Evolutionary conservation across 2,113 vertebrate genomes (phyloP).

Genomic region (Tachysurus vachellii): DNA sequence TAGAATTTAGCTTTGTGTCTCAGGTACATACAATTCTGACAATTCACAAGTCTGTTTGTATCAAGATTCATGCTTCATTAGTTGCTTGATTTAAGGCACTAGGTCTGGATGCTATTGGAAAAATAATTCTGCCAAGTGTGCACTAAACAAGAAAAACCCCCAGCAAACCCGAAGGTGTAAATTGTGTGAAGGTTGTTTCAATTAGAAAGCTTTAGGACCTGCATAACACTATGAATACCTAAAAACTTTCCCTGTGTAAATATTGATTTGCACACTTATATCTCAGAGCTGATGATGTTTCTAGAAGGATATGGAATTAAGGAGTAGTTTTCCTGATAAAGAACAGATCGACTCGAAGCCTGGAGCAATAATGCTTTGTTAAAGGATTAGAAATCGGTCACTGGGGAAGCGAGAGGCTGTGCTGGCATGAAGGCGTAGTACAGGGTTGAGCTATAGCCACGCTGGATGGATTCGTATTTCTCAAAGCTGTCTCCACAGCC

Average conservation of each 20-base stretch:
- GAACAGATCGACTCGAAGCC: neutral
- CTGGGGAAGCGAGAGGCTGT: slow-evolving; percentile 47
- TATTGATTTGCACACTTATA: neutral
- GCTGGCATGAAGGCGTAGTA: slow-evolving; percentile 40
- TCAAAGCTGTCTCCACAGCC: slow-evolving; percentile 59
- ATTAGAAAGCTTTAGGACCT: neutral
- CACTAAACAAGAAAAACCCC: neutral
- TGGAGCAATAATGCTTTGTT: slow-evolving; percentile 8
- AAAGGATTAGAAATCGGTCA: slow-evolving; percentile 41
- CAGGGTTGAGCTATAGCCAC: slow-evolving; percentile 63
- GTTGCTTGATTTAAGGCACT: neutral
- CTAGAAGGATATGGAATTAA: slow-evolving; percentile 4
- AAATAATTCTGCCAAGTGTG: neutral
- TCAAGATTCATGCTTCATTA: neutral
- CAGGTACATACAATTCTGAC: neutral
- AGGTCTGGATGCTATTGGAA: neutral
- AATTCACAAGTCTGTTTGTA: neutral
- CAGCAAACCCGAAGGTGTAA: neutral
- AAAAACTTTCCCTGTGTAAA: neutral
- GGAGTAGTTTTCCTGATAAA: slow-evolving; percentile 10
- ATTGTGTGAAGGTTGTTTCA: neutral
- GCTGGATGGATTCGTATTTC: slow-evolving; percentile 67
- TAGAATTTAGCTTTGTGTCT: neutral
- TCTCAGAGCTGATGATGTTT: neutral
- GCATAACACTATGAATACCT: neutral